phyloP scores from a whole-genome alignment of 2,797 vertebrate genomes.

The Buphagus erythrorhynchus region DNA sequence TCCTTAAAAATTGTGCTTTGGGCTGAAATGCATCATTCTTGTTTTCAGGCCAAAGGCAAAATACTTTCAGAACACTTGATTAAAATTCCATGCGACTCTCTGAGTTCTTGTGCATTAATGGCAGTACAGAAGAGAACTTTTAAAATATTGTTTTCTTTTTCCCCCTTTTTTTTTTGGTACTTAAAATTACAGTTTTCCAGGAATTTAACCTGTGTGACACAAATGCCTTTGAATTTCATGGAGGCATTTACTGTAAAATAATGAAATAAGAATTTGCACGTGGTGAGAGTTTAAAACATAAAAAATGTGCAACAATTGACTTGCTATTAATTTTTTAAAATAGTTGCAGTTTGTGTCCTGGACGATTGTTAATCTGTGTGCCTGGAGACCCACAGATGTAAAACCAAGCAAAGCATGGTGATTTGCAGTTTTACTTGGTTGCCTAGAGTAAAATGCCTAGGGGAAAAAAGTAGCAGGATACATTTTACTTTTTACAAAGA shows the following conservation, averaged over 20 bases:
- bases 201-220: background rate
- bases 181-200: background rate
- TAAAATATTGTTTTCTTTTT: fast-evolving
- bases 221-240: background rate
- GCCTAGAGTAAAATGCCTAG: background rate
- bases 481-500: background rate
- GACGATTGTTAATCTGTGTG: background rate
- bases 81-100: background rate
- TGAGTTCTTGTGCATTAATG: background rate
- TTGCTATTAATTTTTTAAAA: background rate
- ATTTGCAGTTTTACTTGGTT: background rate
- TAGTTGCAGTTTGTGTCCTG: background rate
- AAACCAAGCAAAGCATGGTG: background rate
- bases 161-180: background rate
- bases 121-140: background rate
- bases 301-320: background rate
- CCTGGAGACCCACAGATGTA: background rate
- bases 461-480: background rate
- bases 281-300: background rate
- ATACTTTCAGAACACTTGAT: constrained; percentile 48
- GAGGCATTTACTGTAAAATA: background rate
- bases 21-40: constrained; percentile 26
- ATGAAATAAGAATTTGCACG: background rate
- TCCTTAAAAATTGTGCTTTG: background rate
- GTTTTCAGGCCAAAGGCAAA: constrained; percentile 54